Evolutionary conservation across 2,797 vertebrate species (phyloP).

Genomic region (Pipistrellus nathusii): DNA sequence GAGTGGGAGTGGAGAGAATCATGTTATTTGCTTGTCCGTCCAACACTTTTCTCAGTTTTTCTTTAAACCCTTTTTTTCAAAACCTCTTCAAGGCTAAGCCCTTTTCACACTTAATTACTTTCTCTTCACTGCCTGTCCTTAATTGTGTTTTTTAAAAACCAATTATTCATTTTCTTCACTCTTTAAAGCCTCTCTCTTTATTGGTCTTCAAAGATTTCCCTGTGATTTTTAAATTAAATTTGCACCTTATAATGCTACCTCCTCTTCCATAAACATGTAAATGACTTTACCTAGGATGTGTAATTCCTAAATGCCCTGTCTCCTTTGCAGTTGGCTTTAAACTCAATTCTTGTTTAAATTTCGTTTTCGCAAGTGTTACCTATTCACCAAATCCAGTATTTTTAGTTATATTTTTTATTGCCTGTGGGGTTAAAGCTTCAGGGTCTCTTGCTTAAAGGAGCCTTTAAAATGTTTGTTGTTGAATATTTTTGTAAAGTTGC

Average conservation of each 20-base stretch:
- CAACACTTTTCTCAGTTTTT: background rate
- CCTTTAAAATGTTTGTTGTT: background rate
- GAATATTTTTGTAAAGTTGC: conserved; percentile 3
- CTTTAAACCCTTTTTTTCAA: background rate
- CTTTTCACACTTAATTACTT: background rate
- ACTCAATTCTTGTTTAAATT: background rate
- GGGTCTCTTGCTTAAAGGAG: background rate
- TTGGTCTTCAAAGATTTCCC: conserved; percentile 21
- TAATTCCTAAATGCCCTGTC: background rate
- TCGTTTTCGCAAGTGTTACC: background rate
- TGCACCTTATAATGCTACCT: background rate
- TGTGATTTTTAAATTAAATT: background rate
- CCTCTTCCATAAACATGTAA: background rate
- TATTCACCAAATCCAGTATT: conserved; percentile 1
- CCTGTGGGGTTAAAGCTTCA: background rate
- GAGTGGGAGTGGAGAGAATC: background rate
- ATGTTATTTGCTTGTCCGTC: background rate
- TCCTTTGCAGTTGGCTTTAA: conserved; percentile 6
- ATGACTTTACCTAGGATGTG: background rate
- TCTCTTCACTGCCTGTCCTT: background rate
- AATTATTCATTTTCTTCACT: background rate
- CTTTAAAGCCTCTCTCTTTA: background rate
- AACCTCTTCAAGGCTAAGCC: background rate
- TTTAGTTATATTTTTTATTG: conserved; percentile 28
- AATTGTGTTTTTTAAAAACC: background rate